These are phyloP conservation scores for Drosophila vallismaia DNA, from an alignment of 2,888 invertebrate genomes.

Conservation along the genomic window DNA sequence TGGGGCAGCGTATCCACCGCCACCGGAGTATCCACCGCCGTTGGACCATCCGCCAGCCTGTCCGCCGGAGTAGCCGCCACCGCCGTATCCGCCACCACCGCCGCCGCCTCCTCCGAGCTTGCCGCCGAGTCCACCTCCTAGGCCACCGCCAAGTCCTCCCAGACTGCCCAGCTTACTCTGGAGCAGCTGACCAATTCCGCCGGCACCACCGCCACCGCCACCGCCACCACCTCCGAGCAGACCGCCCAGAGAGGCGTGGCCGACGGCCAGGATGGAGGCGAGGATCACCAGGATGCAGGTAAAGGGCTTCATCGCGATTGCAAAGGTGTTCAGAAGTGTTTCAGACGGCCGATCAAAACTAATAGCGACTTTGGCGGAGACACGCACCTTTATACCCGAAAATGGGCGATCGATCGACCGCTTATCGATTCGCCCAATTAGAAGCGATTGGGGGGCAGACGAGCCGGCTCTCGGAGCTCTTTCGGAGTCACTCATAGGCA, in stretches of 20 bases:
- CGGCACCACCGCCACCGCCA: slow-evolving; percentile 57
- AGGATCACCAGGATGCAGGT: slow-evolving; percentile 70
- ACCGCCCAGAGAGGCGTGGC: slow-evolving; percentile 65
- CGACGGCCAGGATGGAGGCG: slow-evolving; percentile 62
- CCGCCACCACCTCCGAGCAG: slow-evolving; percentile 66
- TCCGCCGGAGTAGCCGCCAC: slow-evolving; percentile 47
- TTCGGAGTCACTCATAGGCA: background rate
- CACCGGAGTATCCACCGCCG: slow-evolving; percentile 44
- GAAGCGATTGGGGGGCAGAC: slow-evolving; percentile 45
- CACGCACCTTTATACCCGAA: slow-evolving; percentile 72
- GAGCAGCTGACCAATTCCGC: slow-evolving; percentile 59
- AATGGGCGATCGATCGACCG: slow-evolving; percentile 34
- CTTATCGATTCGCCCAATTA: slow-evolving; percentile 41
- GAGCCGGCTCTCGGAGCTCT: slow-evolving; percentile 1
- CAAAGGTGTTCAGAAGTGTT: slow-evolving; percentile 1
- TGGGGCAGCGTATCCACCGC: slow-evolving; percentile 24
- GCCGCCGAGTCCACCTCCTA: slow-evolving; percentile 41
- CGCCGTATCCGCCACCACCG: slow-evolving; percentile 35
- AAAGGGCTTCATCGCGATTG: slow-evolving; percentile 71
- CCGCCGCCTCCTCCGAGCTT: slow-evolving; percentile 41
- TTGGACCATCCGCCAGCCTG: slow-evolving; percentile 24
- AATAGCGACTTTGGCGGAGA: slow-evolving; percentile 50
- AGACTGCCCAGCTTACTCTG: slow-evolving; percentile 65
- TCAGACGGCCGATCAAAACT: slow-evolving; percentile 67
- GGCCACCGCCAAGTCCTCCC: slow-evolving; percentile 42